Conservation (phyloP, 2,113 vertebrate genomes). For the Blennius ocellaris region DNA sequence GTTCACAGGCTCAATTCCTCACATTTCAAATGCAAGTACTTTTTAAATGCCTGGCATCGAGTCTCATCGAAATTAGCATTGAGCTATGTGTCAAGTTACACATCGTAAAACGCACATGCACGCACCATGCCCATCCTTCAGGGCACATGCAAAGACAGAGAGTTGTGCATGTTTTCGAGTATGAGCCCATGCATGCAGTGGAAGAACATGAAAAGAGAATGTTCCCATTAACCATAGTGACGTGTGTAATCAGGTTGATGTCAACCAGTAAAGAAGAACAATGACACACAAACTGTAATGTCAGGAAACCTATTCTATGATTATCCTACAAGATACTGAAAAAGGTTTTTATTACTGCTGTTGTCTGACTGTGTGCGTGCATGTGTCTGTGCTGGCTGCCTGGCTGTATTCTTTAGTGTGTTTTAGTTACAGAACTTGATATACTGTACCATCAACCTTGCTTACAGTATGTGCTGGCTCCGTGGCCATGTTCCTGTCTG, state of each 20-base stretch:
- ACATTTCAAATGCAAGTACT: slow-evolving; percentile 15
- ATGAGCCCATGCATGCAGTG: too few species aligned
- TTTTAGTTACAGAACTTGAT: slow-evolving; percentile 49
- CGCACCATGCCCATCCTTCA: too few species aligned
- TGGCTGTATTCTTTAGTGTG: slow-evolving; percentile 15
- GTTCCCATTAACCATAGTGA: too few species aligned
- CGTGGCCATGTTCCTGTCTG: slow-evolving; percentile 48
- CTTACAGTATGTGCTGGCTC: slow-evolving; percentile 53
- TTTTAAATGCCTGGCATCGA: slow-evolving; percentile 18
- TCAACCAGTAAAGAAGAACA: too few species aligned
- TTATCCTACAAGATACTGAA: not conserved
- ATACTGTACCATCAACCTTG: slow-evolving; percentile 42
- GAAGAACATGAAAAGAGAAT: too few species aligned
- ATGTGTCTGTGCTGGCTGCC: slow-evolving; percentile 11
- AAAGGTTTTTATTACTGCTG: slow-evolving; percentile 22
- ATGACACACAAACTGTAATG: too few species aligned
- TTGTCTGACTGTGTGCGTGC: not conserved
- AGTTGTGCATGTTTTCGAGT: too few species aligned
- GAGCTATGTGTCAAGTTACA: not conserved
- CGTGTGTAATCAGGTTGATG: too few species aligned
- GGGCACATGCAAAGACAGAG: too few species aligned
- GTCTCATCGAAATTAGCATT: slow-evolving; percentile 15
- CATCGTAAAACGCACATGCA: not conserved
- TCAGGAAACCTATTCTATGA: too few species aligned
- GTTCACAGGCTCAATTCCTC: slow-evolving; percentile 10